Evolutionary conservation across 2,797 vertebrate species (phyloP).

Genomic region (Eutrigla gurnardus): DNA sequence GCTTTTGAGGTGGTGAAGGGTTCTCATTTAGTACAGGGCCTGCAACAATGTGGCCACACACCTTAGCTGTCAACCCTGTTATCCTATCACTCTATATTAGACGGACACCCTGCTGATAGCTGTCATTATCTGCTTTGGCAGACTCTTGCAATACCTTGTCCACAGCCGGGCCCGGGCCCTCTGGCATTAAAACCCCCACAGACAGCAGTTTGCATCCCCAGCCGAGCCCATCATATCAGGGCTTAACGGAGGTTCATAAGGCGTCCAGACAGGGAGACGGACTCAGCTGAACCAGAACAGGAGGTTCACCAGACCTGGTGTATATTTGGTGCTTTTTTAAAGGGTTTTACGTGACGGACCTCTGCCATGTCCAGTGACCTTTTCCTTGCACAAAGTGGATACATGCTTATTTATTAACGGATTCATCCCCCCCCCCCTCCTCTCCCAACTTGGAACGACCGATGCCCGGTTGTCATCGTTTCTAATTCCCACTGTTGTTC

Average conservation of each 20-base stretch:
- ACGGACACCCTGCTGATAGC: slow-evolving; percentile 35
- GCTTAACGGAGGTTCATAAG: slow-evolving; percentile 40
- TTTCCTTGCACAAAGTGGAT: slow-evolving; percentile 16
- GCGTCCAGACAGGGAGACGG: slow-evolving; percentile 22
- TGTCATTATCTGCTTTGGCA: slow-evolving; percentile 59
- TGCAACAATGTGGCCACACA: neutral
- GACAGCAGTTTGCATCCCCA: slow-evolving; percentile 48
- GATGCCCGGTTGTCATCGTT: slow-evolving; percentile 7
- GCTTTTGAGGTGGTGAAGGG: neutral
- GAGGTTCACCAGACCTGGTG: slow-evolving; percentile 24
- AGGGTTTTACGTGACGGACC: slow-evolving; percentile 29
- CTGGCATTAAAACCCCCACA: slow-evolving; percentile 40
- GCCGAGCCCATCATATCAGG: slow-evolving; percentile 44
- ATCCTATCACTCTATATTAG: slow-evolving; percentile 21
- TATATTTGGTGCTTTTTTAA: slow-evolving; percentile 18
- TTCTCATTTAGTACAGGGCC: slow-evolving; percentile 9
- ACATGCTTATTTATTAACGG: slow-evolving; percentile 15
- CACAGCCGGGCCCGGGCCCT: slow-evolving; percentile 37
- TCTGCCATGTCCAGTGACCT: slow-evolving; percentile 27
- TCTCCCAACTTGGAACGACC: slow-evolving; percentile 11
- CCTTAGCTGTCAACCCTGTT: slow-evolving; percentile 1
- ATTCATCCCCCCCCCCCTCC: neutral
- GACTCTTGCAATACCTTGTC: slow-evolving; percentile 42
- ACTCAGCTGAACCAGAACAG: slow-evolving; percentile 19
- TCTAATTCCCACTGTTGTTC: slow-evolving; percentile 18